phyloP scores from a whole-genome alignment of 2,888 invertebrate genomes.

The Argynnis bischoffii region DNA sequence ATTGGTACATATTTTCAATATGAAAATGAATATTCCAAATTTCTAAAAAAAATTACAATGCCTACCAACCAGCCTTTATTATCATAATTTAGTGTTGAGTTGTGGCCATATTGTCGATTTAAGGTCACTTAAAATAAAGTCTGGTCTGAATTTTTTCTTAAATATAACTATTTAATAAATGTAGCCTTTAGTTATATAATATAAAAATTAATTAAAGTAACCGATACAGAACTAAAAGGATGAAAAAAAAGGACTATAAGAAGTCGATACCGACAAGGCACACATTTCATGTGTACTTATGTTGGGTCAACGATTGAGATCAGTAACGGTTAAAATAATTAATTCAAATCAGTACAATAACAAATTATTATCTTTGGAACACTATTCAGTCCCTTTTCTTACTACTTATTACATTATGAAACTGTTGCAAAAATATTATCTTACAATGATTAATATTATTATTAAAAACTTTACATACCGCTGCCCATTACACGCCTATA shows the following conservation, averaged over 20 bases:
- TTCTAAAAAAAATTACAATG: too few species aligned
- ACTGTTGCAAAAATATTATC: neutral
- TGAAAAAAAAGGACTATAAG: neutral
- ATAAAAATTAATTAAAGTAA: slow-evolving; percentile 12
- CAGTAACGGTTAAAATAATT: neutral
- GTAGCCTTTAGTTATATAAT: slow-evolving; percentile 5
- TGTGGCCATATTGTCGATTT: too few species aligned
- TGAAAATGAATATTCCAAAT: too few species aligned
- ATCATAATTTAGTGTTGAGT: too few species aligned
- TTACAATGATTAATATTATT: slow-evolving; percentile 1
- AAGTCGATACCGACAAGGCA: too few species aligned
- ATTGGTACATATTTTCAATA: too few species aligned
- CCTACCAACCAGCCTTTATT: too few species aligned
- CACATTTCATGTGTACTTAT: too few species aligned
- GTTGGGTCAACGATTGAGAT: neutral
- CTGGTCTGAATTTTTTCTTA: neutral
- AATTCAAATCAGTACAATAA: neutral
- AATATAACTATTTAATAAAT: slow-evolving; percentile 6
- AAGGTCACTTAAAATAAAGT: too few species aligned
- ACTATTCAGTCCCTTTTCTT: slow-evolving; percentile 14
- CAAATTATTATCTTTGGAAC: slow-evolving; percentile 16
- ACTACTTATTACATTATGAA: slow-evolving; percentile 13
- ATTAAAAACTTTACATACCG: slow-evolving; percentile 16
- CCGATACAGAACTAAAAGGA: neutral
- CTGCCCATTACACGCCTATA: neutral